Base-by-base conservation (phyloP, 2,797 vertebrate genomes). In the Thripadectes ignobilis region DNA sequence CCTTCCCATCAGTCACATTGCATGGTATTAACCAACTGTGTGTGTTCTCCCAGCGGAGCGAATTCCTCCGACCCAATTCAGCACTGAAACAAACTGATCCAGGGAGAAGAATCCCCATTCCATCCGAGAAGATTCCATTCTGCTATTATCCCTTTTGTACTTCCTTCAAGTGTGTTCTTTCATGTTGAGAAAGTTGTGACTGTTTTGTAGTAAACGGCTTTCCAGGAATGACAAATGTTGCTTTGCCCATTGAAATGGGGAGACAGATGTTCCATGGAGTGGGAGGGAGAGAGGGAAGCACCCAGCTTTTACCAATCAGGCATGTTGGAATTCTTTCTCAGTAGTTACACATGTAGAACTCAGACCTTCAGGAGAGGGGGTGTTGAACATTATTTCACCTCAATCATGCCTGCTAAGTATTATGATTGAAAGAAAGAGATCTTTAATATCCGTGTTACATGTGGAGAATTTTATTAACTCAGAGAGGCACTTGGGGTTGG, bases 391-490 rank as follows among this genome's bases (percentile, higher is more conserved):
- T 69, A 30, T 57, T 86, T 90, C 90, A 36, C 66, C 85, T 92
- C 89, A 54, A 1, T 94, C 89, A 41, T n/a, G 39, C 41, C 68
- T 83, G 54, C 65, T 65, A n/a, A 90, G 58, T 43, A n/a, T 57
- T 85, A 18, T 12, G 59, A 82, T 61, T 49, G 32, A 34, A 45
- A 61, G 39, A n/a, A 41, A 63, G 77, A 45, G 38, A 55, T 63
- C 76, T 90, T 88, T 67, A 69, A 39, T 94, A 54, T 88, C 91
- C 74, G 39, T 58, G 71, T 92, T 93, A 67, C 65, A 38, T 3
- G 36, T 8, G 39, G 38, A 79, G 69, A 61, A 14, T 88, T 97
- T 94, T 77, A 93, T 95, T 87, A 89, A 92, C 76, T 93, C 49
- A 20, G 71, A 72, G 84, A 94, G 87, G 23, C 32, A 34, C 71